These are phyloP conservation scores for Cryptotis parvus DNA, from an alignment of 2,113 vertebrate species.

Conservation along the genomic window DNA sequence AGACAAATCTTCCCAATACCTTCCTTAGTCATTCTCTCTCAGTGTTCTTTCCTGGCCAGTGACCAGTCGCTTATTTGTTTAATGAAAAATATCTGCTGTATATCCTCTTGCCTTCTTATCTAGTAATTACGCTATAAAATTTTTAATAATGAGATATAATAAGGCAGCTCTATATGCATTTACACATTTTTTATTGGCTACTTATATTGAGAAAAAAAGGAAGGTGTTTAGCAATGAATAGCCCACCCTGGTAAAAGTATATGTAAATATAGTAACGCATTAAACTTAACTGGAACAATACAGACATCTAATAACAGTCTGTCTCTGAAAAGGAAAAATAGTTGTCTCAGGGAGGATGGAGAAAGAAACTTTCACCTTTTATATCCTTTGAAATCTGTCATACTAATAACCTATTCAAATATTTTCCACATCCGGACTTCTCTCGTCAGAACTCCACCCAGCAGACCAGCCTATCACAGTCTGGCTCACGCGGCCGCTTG, in stretches of 20 bases:
- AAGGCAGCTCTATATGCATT: neutral
- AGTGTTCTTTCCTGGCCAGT: neutral
- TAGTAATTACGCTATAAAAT: neutral
- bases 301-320: neutral
- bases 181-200: neutral
- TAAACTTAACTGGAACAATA: conserved; percentile 44
- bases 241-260: neutral
- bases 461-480: no score
- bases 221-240: neutral
- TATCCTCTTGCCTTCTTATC: neutral
- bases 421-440: no score
- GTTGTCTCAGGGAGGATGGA: neutral
- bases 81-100: neutral
- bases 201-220: neutral
- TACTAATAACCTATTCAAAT: conserved; percentile 43
- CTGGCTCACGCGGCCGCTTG: no score
- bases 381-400: conserved; percentile 37
- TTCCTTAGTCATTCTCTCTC: neutral
- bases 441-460: no score
- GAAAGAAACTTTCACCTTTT: conserved; percentile 45
- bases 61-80: conserved; percentile 50
- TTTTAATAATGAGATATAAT: conserved; percentile 20
- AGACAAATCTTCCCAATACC: neutral
- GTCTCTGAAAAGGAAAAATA: conserved; percentile 2
- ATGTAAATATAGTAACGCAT: neutral